A percentile compares a stretch with the other conserved stretches of the same genome.
Evolutionary conservation across 2,797 vertebrate genomes (phyloP).

Genomic region (Sternarchorhynchus goeldii): DNA sequence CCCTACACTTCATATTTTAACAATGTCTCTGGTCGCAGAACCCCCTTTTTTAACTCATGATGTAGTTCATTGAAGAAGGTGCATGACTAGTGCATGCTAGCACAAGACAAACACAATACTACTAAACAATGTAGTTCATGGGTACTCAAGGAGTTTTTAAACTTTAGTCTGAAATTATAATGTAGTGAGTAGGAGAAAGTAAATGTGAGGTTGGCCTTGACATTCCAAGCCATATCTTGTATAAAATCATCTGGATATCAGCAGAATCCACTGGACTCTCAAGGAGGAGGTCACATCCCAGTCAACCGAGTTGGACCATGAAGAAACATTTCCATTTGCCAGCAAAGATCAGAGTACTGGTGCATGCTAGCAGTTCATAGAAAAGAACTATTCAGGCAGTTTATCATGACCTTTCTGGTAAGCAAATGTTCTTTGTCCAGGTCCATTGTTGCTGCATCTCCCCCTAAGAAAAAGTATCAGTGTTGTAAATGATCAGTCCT

Average conservation of each 20-base stretch:
- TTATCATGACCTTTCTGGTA: background rate
- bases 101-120: no score
- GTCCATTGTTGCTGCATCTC: background rate
- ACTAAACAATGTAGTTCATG: no score
- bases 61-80: no score
- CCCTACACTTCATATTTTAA: no score
- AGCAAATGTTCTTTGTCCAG: background rate
- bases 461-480: background rate
- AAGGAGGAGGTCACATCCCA: conserved; percentile 30
- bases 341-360: conserved; percentile 46
- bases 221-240: background rate
- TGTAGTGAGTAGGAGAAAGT: background rate
- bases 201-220: background rate
- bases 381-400: conserved; percentile 47
- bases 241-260: background rate
- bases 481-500: background rate
- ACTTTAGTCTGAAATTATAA: background rate
- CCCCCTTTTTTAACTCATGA: no score
- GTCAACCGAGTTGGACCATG: conserved; percentile 29
- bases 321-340: conserved; percentile 27
- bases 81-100: no score
- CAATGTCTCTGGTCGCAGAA: no score
- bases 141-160: background rate
- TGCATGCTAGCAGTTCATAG: background rate
- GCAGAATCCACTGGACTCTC: background rate